phyloP scores from a whole-genome alignment of 37 sponge, comb jelly and placozoan genomes.

The Corticium candelabrum region DNA sequence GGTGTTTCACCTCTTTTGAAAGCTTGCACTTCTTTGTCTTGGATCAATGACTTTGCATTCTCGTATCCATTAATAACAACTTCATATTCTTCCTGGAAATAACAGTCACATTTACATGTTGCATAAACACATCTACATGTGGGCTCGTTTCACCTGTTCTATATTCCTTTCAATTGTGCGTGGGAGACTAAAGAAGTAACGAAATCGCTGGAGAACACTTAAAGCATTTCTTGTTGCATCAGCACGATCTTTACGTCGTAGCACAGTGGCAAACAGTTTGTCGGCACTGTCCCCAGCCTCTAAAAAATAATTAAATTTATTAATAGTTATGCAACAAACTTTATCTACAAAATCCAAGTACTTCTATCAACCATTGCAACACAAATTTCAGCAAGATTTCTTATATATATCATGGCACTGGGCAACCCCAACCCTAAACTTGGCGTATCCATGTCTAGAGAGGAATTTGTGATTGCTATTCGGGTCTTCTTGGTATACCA shows the following conservation, averaged over 20 bases:
- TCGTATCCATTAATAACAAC: constrained; percentile 82
- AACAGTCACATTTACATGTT: neutral
- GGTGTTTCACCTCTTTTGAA: constrained; percentile 58
- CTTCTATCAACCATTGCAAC: no score
- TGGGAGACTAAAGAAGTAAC: constrained; percentile 84
- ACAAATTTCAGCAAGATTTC: no score
- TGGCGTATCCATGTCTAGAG: no score
- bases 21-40: constrained; percentile 72
- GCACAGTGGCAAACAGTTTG: constrained; percentile 42
- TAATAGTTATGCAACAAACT: no score
- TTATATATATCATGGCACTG: no score
- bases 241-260: constrained; percentile 56
- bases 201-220: constrained; percentile 66
- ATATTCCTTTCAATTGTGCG: constrained; percentile 77
- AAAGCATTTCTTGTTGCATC: constrained; percentile 80
- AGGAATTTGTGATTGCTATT: no score
- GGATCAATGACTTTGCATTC: constrained; percentile 70
- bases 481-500: no score
- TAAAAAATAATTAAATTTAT: neutral
- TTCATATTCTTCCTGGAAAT: constrained; percentile 67
- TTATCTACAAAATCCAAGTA: no score
- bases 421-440: no score
- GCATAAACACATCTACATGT: neutral
- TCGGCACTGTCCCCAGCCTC: constrained; percentile 41
- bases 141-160: constrained; percentile 32